Evolutionary conservation across 2,113 vertebrate species (phyloP), one percentile per base, ranked within the genome.

Genomic region (Heterocephalus glaber): DNA sequence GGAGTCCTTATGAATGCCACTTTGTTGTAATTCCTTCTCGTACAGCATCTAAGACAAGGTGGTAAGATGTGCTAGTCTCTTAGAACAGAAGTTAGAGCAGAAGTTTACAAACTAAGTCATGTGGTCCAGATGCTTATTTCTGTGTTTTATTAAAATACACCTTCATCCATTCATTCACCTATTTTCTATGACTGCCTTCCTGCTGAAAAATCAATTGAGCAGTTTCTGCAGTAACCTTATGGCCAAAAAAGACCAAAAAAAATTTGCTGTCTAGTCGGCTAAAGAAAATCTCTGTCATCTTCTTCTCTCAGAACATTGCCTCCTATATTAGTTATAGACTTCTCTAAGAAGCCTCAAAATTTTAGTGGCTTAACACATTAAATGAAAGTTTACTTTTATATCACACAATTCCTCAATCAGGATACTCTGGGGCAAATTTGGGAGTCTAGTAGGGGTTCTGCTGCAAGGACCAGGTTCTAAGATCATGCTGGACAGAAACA

Each of bases 111-210:
- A 94, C 47, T 26, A 74, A 86, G 33, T 60, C 33, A 92, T 10
- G 7, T 35, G 49, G 44, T 41, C 20, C 28, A 58, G 82, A 4
- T 79, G 24, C 20, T 84, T 72, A 16, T n/a, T 11, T 92, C 3
- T 49, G 47, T 56, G 44, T 87, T 74, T 84, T 76, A 80, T 38
- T 70, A 86, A 95, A 92, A 86, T 90, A 74, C 22, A 84, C 41
- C 14, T 28, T 66, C 17, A 58, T 17, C 28, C 19, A 38, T 92
- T 92, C 28, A 0, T 54, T 74, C 56, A 35, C 1, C 1, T 38
- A 28, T 66, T 87, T 86, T 84, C 66, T 74, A 41, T 54, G 33
- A 41, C 30, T 60, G 35, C 8, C 41, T 96, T 95, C 70, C 41
- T 47, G 80, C 28, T 61, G 60, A 63, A 88, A 72, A 14, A n/a